phyloP scores from a whole-genome alignment of 1,140 invertebrate genomes.

The Dendrolimus punctatus region DNA sequence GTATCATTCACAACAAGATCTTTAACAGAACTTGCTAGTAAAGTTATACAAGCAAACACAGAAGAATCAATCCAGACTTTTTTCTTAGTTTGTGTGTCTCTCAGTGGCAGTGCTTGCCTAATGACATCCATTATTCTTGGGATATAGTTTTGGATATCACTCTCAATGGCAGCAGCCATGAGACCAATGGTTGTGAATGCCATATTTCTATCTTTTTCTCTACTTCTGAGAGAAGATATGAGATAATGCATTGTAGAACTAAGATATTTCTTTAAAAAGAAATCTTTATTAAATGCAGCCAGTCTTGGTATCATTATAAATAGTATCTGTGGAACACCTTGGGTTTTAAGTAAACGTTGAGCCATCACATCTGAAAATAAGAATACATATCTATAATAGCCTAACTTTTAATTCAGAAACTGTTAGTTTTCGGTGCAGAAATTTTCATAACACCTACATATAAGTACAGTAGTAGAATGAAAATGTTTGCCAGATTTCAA shows the following conservation, averaged over 20 bases:
- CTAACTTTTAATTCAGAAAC: constrained; percentile 3
- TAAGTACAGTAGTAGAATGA: no score
- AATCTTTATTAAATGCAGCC: constrained; percentile 92
- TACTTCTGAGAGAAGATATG: constrained; percentile 80
- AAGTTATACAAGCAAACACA: constrained; percentile 95
- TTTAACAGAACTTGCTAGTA: constrained; percentile 90
- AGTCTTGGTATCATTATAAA: constrained; percentile 92
- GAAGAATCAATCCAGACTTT: constrained; percentile 86
- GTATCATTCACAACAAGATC: constrained; percentile 84
- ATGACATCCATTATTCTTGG: constrained; percentile 91
- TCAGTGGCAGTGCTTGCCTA: constrained; percentile 84
- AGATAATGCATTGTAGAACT: constrained; percentile 85
- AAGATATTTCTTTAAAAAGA: constrained; percentile 86
- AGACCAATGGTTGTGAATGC: constrained; percentile 94
- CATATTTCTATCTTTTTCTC: constrained; percentile 87
- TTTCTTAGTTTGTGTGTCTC: constrained; percentile 82
- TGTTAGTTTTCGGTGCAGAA: not conserved
- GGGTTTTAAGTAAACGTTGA: constrained; percentile 81
- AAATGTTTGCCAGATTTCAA: no score
- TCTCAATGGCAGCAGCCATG: constrained; percentile 91
- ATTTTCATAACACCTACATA: no score
- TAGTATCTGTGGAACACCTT: constrained; percentile 90
- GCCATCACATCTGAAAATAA: constrained; percentile 79
- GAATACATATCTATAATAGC: constrained; percentile 1
- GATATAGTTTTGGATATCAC: constrained; percentile 86